Evolutionary conservation across 2,797 vertebrate species (phyloP).

Genomic region (Poecilia wingei): DNA sequence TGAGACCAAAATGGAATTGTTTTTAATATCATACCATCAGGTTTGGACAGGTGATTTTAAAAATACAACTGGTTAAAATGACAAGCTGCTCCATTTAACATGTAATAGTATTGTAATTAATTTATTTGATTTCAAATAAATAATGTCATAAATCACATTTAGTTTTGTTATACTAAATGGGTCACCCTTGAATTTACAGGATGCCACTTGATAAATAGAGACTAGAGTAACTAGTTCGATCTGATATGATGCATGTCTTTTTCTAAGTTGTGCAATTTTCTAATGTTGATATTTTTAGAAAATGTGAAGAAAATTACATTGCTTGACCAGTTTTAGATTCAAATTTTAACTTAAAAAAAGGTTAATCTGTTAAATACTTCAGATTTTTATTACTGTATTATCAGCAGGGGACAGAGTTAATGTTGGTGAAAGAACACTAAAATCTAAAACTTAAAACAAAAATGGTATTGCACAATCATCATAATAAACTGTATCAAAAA

Average conservation of each 20-base stretch:
- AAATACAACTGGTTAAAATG: background rate
- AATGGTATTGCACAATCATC: background rate
- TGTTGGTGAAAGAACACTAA: background rate
- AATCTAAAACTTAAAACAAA: background rate
- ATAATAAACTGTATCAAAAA: background rate
- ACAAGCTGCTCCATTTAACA: background rate
- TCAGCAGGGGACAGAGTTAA: background rate
- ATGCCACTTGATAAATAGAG: background rate
- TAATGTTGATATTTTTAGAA: background rate
- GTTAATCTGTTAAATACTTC: background rate
- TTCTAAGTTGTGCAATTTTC: background rate
- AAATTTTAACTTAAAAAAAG: background rate
- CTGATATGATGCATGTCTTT: background rate
- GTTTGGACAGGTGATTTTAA: background rate
- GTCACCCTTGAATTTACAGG: background rate
- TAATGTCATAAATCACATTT: background rate
- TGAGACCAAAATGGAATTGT: background rate
- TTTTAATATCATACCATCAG: background rate
- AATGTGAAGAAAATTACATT: background rate
- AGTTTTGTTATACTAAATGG: background rate
- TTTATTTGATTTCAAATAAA: background rate
- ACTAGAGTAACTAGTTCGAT: background rate
- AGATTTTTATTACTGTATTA: background rate
- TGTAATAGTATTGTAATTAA: background rate
- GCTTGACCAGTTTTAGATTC: background rate